phyloP scores from a whole-genome alignment of 2,113 vertebrate genomes.

The Zeus faber region DNA sequence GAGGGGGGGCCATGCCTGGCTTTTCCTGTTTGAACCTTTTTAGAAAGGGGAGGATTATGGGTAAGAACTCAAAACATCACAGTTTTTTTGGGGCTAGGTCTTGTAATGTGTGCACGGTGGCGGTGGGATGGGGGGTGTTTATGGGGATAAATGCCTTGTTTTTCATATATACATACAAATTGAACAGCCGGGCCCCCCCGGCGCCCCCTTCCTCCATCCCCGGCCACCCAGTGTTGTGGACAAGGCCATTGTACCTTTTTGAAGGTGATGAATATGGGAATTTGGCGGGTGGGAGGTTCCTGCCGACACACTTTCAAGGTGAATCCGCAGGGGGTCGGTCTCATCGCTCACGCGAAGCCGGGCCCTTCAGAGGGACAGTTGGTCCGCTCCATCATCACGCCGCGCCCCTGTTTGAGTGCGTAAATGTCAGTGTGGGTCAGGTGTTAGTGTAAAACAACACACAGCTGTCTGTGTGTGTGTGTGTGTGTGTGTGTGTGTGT shows the following conservation, averaged over 20 bases:
- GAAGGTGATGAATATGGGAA: constrained; percentile 23
- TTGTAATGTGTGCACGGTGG: neutral
- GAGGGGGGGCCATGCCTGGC: constrained; percentile 23
- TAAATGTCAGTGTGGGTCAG: neutral
- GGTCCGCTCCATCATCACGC: too few relatives aligned
- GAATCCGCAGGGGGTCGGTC: constrained; percentile 1
- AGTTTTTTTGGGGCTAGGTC: constrained; percentile 22
- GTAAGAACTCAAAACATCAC: constrained; percentile 38
- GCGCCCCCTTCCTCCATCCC: too few relatives aligned
- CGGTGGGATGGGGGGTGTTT: neutral
- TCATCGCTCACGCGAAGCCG: constrained; percentile 35
- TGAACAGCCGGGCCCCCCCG: too few relatives aligned
- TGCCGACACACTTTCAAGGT: neutral
- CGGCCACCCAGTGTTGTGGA: constrained; percentile 33
- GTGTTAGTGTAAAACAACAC: neutral
- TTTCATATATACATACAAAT: constrained; percentile 17
- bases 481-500: constrained; percentile 13
- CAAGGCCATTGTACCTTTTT: constrained; percentile 20
- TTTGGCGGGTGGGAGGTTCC: neutral
- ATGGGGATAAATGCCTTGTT: too few relatives aligned
- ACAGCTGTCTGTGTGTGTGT: neutral
- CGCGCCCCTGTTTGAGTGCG: neutral
- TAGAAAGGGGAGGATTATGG: constrained; percentile 35
- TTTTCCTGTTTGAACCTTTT: constrained; percentile 24
- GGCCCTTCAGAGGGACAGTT: constrained; percentile 58